Base-by-base conservation (phyloP, 2,888 invertebrate species). In the Mermis nigrescens region DNA sequence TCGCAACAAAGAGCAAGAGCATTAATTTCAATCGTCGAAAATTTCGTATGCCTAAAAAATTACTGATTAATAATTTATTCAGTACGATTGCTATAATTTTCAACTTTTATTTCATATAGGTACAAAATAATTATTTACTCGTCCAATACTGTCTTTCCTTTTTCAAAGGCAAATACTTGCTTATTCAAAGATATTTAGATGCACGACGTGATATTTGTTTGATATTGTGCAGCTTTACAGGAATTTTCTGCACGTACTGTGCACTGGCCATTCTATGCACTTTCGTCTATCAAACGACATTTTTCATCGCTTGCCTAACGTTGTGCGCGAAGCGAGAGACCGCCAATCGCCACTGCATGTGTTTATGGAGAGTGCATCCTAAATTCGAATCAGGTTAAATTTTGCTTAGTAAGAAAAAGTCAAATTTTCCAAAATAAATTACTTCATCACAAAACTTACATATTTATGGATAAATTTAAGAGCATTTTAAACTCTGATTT, bases 191-290 rank as follows among this genome's bases (percentile, higher is more conserved):
- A 32, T 29, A 46, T 26, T 55, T 22, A 15, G 55, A 55, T 55
- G 31, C 27, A 24, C 31, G 51, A 4, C n/a, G 12, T n/a, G 12
- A n/a, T 4, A n/a, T 7, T 55, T 7, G n/a, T n/a, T n/a, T n/a
- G n/a, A n/a, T n/a, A n/a, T n/a, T n/a, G n/a, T n/a, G n/a, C n/a
- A n/a, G n/a, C 27, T 2, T 46, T 27, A 4, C 60, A 70, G 70
- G 70, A 70, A 90, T 91, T 66, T 91, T 91, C 76, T 91, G 90
- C 78, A 85, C 86, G 70, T 91, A 91, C 73, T 89, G 90, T 82
- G 89, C 89, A 68, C 82, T 87, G 63, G 88, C 90, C 0, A 87
- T 89, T 2, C 81, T 84, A 64, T 86, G 88, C 72, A 87, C 88
- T 31, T 90, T 88, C 75, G 73, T 89, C 48, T 91, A 87, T 83